Evolutionary conservation across 2,888 invertebrate genomes (phyloP), one percentile per base, ranked within the genome.

Genomic region (Luperina nickerlii): DNA sequence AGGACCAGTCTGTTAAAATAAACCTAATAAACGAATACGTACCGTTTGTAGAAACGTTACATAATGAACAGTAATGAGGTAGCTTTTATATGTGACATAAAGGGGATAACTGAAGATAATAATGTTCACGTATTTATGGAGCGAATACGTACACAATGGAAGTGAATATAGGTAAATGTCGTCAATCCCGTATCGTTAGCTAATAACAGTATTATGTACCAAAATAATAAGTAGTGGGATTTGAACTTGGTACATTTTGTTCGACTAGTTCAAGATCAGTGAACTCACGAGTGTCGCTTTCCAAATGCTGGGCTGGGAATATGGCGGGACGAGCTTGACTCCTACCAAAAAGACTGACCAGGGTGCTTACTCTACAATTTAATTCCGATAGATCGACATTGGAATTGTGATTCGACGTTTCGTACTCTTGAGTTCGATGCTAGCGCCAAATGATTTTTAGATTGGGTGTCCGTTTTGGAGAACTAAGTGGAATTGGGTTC

Each of bases 1-100:
- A 77, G 74, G 78, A 75, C 72, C 75, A 86, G 82, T 79, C 79
- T 84, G 78, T 84, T 83, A 87, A 90, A 91, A 89, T 90, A 88
- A 89, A 85, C 88, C 78, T 60, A 84, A 79, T 87, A 78, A 79
- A 69, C 71, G 65, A 80, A 80, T 76, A 80, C 48, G 73, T 81
- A 70, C 70, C 27, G 42, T 77, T 71, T 57, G 76, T 57, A 68
- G 54, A 68, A 72, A 76, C n/a, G 32, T 88, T 88, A 89, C 82
- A 86, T 86, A 85, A 88, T 88, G 65, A 63, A 57, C 60, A n/a
- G 78, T 86, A 89, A 86, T 82, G 78, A 83, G 76, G 27, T 42
- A 48, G 70, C 57, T 78, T 75, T 77, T 27, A 70, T 76, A 57
- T 73, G 77, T 88, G 57, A 81, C 76, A 75, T 82, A 82, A 84